Evolutionary conservation across 2,113 vertebrate species (phyloP).

Genomic region (Caracal caracal): DNA sequence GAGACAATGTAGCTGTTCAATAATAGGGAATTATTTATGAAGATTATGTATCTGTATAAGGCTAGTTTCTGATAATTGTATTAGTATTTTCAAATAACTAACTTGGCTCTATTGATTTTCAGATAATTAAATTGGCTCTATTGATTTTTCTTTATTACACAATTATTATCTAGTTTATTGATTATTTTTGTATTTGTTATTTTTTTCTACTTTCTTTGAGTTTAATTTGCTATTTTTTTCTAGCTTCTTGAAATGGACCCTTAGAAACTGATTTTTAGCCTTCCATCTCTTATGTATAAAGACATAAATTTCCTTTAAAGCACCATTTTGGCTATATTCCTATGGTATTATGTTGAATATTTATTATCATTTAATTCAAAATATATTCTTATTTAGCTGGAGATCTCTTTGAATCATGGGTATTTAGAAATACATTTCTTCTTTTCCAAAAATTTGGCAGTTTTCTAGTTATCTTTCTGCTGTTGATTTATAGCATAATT

Average conservation of each 20-base stretch:
- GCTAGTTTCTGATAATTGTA: not conserved
- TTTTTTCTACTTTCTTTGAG: not conserved
- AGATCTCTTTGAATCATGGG: not conserved
- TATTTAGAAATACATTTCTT: constrained; percentile 19
- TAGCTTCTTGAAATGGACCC: not conserved
- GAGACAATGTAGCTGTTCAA: not conserved
- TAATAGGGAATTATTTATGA: not conserved
- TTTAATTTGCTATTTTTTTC: not conserved
- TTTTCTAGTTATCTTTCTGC: not conserved
- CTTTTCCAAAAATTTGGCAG: not conserved
- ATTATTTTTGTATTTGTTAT: not conserved
- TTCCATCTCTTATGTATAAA: not conserved
- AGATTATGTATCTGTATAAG: not conserved
- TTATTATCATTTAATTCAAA: constrained; percentile 7
- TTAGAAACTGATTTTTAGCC: constrained; percentile 3
- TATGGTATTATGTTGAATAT: not conserved
- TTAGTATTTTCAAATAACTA: not conserved
- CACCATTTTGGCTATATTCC: not conserved
- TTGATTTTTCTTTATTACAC: not conserved
- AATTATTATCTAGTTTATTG: not conserved
- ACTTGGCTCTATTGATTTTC: not conserved
- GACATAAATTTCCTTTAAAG: not conserved
- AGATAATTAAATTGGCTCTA: not conserved
- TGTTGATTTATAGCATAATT: not conserved
- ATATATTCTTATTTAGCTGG: not conserved